Evolutionary conservation across 2,888 invertebrate genomes (phyloP), one percentile per base, ranked within the genome.

Genomic region (Linnaemya vulpina): DNA sequence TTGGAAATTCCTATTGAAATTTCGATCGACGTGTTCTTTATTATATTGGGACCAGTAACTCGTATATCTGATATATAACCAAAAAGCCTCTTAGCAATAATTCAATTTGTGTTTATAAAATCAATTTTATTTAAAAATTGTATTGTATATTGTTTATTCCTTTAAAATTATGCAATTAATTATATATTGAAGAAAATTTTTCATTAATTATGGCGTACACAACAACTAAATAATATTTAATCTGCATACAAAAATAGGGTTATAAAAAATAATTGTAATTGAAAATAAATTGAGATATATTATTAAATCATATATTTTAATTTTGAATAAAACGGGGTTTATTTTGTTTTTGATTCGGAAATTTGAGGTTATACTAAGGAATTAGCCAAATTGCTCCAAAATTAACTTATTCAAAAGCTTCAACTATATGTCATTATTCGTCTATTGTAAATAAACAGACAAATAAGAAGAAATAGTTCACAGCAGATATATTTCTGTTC

Each of bases 391-490:
- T 71, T 68, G 49, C 40, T 68, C 74, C 76, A 20, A 62, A 82
- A 55, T 35, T 68, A 53, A 40, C 22, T 77, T 82, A 76, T 74
- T 30, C 15, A 49, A 22, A 40, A 51, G 17, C 43, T 13, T 49
- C 17, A 68, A 80, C 65, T 77, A 84, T 71, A 80, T 77, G 67
- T 80, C 35, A 13, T 73, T 71, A 60, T 38, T 55, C 63, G 65
- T 49, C 80, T 80, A 60, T 68, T 40, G 17, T n/a, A 35, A 17
- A 7, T 35, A 15, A 1, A 55, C 53, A 84, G 71, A 55, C 62
- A 75, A 53, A 25, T 46, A 80, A 77, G 55, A 73, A 84, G 76
- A 84, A 80, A 77, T 67, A 79, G 75, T 79, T 70, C 17, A 63
- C 35, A 22, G 20, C 22, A 22, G 3, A 53, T 5, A 55, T 1